A percentile compares a stretch with the other conserved stretches of the same genome.
These are phyloP conservation scores for Tapera naevia DNA, from an alignment of 2,797 vertebrate genomes.

Conservation along the genomic window DNA sequence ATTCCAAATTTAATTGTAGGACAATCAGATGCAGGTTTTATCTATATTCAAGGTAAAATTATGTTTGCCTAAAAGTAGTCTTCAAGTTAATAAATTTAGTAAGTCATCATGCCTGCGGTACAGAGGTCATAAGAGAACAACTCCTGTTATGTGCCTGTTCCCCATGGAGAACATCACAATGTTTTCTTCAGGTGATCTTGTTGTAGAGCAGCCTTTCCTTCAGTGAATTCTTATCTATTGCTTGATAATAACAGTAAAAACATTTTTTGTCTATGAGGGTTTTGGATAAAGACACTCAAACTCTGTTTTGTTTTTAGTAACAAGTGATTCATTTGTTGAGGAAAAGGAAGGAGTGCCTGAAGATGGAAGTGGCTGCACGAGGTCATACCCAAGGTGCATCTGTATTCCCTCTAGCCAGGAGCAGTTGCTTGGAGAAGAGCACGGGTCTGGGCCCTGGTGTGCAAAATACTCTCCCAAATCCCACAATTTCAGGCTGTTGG, in stretches of 20 bases:
- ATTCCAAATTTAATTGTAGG: background rate
- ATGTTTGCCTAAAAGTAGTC: background rate
- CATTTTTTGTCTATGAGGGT: background rate
- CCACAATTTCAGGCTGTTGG: background rate
- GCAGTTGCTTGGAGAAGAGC: background rate
- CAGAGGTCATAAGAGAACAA: background rate
- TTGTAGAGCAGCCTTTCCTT: background rate
- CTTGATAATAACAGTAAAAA: background rate
- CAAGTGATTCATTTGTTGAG: background rate
- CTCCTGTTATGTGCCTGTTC: background rate
- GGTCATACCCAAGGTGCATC: background rate
- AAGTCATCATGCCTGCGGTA: background rate
- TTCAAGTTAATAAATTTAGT: background rate
- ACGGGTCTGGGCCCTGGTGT: fast-evolving
- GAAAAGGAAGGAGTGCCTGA: background rate
- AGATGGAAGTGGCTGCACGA: background rate
- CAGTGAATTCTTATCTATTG: background rate
- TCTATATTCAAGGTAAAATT: background rate
- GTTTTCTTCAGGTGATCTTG: background rate
- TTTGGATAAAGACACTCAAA: background rate
- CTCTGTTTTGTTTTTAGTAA: background rate
- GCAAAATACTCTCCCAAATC: background rate
- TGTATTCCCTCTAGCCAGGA: background rate
- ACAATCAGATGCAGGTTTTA: background rate
- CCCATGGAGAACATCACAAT: background rate